phyloP scores from a whole-genome alignment of 2,797 vertebrate genomes.

The Oreochromis grahami region DNA sequence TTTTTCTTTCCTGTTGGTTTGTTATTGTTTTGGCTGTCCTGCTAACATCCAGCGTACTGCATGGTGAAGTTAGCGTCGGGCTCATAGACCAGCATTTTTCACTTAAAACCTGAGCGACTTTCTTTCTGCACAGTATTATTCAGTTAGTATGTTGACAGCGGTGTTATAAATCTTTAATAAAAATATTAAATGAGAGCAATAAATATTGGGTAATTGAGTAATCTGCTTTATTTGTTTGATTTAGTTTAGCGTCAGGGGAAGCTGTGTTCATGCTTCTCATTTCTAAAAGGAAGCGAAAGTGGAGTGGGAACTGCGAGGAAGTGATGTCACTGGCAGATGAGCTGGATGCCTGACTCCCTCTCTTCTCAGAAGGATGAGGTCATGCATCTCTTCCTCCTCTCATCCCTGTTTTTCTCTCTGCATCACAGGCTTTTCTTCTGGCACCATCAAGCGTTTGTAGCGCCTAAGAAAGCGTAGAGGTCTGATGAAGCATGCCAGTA shows the following conservation, averaged over 20 bases:
- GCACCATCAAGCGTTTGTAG: not conserved
- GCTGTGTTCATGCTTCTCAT: not conserved
- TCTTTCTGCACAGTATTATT: not conserved
- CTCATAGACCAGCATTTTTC: not conserved
- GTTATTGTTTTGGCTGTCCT: not conserved
- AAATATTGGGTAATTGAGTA: not conserved
- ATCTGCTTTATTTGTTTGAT: not conserved
- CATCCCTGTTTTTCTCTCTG: not conserved
- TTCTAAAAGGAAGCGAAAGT: constrained; percentile 21
- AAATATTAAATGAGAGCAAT: not conserved
- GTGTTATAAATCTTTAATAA: not conserved
- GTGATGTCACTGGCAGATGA: constrained; percentile 30
- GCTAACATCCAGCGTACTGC: not conserved
- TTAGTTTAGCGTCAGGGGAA: not conserved
- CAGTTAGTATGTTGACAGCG: not conserved
- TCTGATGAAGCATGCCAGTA: not conserved
- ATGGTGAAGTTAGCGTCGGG: not conserved
- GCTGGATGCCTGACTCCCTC: constrained; percentile 24
- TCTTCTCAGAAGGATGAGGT: constrained; percentile 54
- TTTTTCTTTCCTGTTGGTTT: not conserved
- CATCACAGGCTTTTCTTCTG: not conserved
- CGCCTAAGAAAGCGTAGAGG: not conserved
- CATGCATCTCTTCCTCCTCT: constrained; percentile 29
- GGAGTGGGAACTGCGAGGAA: constrained; percentile 24
- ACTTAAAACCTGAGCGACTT: too few relatives aligned